Percentiles rank a stretch among this genome's conserved stretches.
These are phyloP conservation scores for Gymnopithys bicolor DNA, from an alignment of 2,797 vertebrate genomes.

Conservation along the genomic window DNA sequence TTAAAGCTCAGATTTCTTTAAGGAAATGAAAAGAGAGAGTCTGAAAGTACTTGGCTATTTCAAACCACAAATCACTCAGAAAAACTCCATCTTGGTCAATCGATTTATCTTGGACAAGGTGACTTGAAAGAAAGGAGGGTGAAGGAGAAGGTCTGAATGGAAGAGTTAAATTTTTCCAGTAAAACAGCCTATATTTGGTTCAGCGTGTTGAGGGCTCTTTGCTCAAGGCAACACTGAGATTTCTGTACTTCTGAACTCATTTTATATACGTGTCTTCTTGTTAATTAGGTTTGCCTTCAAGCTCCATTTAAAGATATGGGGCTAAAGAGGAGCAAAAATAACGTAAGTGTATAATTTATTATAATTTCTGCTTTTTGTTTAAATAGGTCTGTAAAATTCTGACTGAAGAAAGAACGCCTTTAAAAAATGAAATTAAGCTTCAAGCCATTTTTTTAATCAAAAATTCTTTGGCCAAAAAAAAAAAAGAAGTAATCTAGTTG, in stretches of 20 bases:
- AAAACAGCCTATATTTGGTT: neutral
- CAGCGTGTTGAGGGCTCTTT: neutral
- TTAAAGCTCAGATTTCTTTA: slow-evolving; percentile 23
- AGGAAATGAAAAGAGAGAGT: slow-evolving; percentile 17
- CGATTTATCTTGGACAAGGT: neutral
- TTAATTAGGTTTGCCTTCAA: slow-evolving; percentile 45
- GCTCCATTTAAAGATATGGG: neutral
- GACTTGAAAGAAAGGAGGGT: slow-evolving; percentile 1
- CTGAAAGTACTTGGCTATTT: neutral
- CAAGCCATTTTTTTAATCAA: slow-evolving; percentile 3
- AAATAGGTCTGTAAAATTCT: slow-evolving; percentile 6
- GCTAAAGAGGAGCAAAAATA: neutral
- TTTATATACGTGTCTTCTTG: neutral
- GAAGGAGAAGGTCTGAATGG: neutral
- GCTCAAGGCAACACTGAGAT: neutral
- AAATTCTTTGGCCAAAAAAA: neutral
- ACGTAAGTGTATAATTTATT: neutral
- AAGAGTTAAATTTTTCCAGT: neutral
- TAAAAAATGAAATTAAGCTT: neutral
- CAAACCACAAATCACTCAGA: neutral
- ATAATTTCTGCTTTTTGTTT: neutral
- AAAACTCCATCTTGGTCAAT: slow-evolving; percentile 5
- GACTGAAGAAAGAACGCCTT: neutral
- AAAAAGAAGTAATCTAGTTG: neutral
- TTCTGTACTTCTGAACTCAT: slow-evolving; percentile 9